A percentile compares a stretch with the other conserved stretches of the same genome.
These are phyloP conservation scores for Alethe diademata DNA, from an alignment of 2,113 vertebrate genomes.

Conservation along the genomic window DNA sequence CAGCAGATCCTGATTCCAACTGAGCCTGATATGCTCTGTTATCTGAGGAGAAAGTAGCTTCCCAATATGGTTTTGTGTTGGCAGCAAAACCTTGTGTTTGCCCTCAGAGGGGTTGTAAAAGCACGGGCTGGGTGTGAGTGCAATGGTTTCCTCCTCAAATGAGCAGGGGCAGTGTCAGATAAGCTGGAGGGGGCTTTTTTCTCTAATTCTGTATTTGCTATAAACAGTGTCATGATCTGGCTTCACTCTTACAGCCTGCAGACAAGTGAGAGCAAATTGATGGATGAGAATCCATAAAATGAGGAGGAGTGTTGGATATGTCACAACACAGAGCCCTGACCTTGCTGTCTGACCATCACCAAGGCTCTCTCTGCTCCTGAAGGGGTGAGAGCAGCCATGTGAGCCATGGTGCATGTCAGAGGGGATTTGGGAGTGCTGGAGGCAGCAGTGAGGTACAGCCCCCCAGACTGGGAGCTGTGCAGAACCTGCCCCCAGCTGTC, in stretches of 20 bases:
- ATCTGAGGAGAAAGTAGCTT: background rate
- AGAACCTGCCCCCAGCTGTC: background rate
- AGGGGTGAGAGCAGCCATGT: background rate
- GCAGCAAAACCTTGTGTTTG: background rate
- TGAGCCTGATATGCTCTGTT: background rate
- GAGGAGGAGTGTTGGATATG: background rate
- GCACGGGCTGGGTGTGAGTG: background rate
- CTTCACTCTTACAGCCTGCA: background rate
- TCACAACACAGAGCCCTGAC: background rate
- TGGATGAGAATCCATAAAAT: background rate
- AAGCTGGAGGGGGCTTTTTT: background rate
- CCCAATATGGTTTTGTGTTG: background rate
- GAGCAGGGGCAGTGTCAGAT: background rate
- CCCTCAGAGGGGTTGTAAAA: background rate
- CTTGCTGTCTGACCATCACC: background rate
- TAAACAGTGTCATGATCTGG: background rate
- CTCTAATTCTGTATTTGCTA: background rate
- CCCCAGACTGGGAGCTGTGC: background rate
- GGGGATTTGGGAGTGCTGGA: background rate
- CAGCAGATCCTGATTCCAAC: background rate
- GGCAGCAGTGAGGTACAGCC: background rate
- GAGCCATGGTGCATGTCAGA: background rate
- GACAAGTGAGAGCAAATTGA: rapidly evolving
- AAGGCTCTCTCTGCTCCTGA: background rate
- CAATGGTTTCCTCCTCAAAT: background rate